Conservation (phyloP, 2,888 invertebrate species). For the Timema cristinae region DNA sequence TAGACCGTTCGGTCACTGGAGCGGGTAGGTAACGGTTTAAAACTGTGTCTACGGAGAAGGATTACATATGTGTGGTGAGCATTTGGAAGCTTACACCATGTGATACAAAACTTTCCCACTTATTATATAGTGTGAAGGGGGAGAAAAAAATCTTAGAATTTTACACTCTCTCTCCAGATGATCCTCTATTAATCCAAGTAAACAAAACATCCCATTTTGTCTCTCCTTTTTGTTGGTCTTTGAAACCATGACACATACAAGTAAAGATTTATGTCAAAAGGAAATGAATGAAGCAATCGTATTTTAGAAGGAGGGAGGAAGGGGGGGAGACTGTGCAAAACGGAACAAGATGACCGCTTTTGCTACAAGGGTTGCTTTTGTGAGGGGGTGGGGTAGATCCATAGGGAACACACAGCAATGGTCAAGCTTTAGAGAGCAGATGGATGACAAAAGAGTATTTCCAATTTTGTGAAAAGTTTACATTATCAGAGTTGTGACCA, state of each 20-base stretch:
- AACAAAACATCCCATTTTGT: no score
- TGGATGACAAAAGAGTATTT: conserved; percentile 4
- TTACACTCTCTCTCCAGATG: no score
- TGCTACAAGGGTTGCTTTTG: background rate
- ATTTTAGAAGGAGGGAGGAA: background rate
- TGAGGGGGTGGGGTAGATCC: background rate
- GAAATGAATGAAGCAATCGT: conserved; percentile 14
- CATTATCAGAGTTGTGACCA: background rate
- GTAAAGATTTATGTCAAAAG: conserved; percentile 9
- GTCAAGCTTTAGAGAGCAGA: background rate
- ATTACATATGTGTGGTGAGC: no score
- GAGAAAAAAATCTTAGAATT: no score
- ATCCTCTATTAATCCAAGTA: no score
- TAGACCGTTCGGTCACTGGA: no score
- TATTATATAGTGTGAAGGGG: no score
- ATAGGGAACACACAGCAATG: conserved; percentile 7
- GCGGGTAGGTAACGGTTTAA: no score
- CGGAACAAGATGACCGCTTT: background rate
- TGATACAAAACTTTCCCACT: no score
- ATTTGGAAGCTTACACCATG: no score
- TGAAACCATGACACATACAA: background rate
- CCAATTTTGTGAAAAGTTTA: conserved; percentile 17
- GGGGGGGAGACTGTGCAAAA: background rate
- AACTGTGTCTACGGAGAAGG: no score
- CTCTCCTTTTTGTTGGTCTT: background rate